Conservation (phyloP, 2,888 invertebrate genomes). For the Gortyna flavago region DNA sequence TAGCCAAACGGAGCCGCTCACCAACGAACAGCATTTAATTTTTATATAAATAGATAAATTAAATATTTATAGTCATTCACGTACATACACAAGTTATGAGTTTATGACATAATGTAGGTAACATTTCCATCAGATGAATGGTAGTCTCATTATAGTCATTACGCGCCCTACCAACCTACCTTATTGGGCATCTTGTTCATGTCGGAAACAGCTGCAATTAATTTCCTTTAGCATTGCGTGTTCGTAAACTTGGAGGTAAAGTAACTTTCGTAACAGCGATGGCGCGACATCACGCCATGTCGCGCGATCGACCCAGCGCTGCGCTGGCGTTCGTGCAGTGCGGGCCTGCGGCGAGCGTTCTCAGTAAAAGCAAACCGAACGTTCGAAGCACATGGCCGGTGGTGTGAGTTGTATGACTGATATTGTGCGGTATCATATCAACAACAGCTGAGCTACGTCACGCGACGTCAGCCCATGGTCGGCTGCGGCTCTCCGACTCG, state of each 20-base stretch:
- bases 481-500: no score
- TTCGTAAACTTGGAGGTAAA: slow-evolving; percentile 56
- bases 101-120: background rate
- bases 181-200: slow-evolving; percentile 30
- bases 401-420: slow-evolving; percentile 65
- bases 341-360: slow-evolving; percentile 25
- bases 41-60: background rate
- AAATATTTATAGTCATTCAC: slow-evolving; percentile 2
- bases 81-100: slow-evolving; percentile 24
- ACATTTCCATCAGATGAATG: slow-evolving; percentile 10
- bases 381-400: slow-evolving; percentile 67
- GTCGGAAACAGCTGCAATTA: slow-evolving; percentile 43
- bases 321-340: slow-evolving; percentile 36
- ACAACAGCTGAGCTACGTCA: slow-evolving; percentile 75
- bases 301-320: slow-evolving; percentile 78
- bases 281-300: slow-evolving; percentile 87
- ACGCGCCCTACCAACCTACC: slow-evolving; percentile 4
- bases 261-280: slow-evolving; percentile 82
- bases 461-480: slow-evolving; percentile 74
- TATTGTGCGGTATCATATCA: slow-evolving; percentile 65
- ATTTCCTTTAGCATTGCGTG: slow-evolving; percentile 58
- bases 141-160: slow-evolving; percentile 18
- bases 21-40: background rate
- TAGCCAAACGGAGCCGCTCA: background rate
- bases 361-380: slow-evolving; percentile 45